These are phyloP conservation scores for Leptinotarsa lineolata DNA, from an alignment of 1,140 invertebrate genomes.

Conservation along the genomic window DNA sequence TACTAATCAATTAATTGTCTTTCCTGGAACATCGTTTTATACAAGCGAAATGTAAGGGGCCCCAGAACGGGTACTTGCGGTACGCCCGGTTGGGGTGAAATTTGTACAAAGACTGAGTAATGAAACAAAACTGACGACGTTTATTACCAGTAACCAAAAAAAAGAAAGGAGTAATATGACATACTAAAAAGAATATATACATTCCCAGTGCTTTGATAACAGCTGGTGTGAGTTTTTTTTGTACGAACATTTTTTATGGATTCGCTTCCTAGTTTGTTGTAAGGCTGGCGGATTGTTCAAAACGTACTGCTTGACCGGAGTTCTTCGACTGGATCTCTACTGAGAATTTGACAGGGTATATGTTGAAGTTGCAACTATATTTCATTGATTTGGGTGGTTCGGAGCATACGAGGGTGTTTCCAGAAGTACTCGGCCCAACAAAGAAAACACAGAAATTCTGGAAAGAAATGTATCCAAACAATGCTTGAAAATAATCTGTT, in stretches of 20 bases:
- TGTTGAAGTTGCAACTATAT: too few relatives aligned
- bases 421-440: too few relatives aligned
- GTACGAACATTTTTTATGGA: background rate
- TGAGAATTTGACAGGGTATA: too few relatives aligned
- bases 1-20: slow-evolving; percentile 5
- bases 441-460: too few relatives aligned
- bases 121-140: slow-evolving; percentile 26
- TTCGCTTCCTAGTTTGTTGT: slow-evolving; percentile 6
- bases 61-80: background rate
- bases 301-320: background rate
- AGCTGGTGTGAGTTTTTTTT: slow-evolving; percentile 28
- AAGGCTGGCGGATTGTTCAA: background rate
- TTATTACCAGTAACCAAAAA: slow-evolving; percentile 34
- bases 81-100: background rate
- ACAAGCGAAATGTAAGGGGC: background rate
- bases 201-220: slow-evolving; percentile 48
- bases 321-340: background rate
- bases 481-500: too few relatives aligned
- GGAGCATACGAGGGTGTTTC: too few relatives aligned
- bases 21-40: slow-evolving; percentile 1
- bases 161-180: slow-evolving; percentile 17
- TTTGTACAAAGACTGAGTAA: slow-evolving; percentile 22
- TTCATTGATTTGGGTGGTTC: too few relatives aligned
- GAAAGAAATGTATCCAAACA: too few relatives aligned
- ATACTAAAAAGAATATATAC: slow-evolving; percentile 35